Evolutionary conservation across 1,140 invertebrate species (phyloP), one percentile per base, ranked within the genome.

Genomic region (Aphelenchoides fujianensis): DNA sequence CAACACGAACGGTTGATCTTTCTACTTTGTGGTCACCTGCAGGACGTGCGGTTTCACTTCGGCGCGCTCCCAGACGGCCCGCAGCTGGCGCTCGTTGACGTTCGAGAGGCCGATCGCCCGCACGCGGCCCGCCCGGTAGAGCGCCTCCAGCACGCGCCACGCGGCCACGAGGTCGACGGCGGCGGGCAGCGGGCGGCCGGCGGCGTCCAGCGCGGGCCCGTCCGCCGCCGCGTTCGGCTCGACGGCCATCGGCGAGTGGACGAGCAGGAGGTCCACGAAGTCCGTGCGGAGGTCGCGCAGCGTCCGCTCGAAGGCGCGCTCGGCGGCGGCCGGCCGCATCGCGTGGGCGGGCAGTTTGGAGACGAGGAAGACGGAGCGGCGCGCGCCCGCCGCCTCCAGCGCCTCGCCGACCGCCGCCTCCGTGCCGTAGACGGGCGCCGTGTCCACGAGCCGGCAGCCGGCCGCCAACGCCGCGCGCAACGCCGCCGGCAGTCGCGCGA

Each of bases 401-500:
- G 89, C 88, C 64, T 85, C 76, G 35, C 89, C 89, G 82, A 92
- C 89, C 63, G 88, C 85, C 70, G 85, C 77, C 86, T 92, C 91
- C 87, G 92, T 92, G 67, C 86, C 85, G 84, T 92, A 92, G 0
- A 90, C 89, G 69, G 87, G 86, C 28, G 91, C 91, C 34, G 90
- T 92, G 85, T 92, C 91, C 30, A 75, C 75, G 1, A 70, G 28
- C 12, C 74, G 31, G 55, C 32, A 76, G 35, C 74, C 74, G 28
- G 30, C 55, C 0, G 74, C 35, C 5, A 75, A 16, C 12, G 74
- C 74, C 0, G 54, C 34, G 23, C 63, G 37, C 27, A 74, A 23
- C 0, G 73, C 73, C 16, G 27, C 12, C 12, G 70, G 53, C 5
- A 74, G 41, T 48, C 23, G 12, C 23, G 41, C 12, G 12, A 12